phyloP scores from a whole-genome alignment of 2,797 vertebrate genomes.

The Muscicapa comitata region DNA sequence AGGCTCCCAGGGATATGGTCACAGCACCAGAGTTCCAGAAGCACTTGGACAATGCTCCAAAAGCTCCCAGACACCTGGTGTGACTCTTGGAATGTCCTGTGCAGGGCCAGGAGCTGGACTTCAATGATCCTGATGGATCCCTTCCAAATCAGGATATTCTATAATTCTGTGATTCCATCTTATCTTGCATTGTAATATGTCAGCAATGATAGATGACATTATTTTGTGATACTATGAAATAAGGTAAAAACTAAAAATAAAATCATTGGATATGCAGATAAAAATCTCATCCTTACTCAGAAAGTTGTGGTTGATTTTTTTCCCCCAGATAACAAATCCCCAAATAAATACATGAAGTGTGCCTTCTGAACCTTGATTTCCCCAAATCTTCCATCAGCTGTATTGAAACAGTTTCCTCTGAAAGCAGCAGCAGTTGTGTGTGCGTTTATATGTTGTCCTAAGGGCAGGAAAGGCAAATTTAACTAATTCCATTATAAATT shows the following conservation, averaged over 20 bases:
- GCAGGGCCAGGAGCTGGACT: not conserved
- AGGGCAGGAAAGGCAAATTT: not conserved
- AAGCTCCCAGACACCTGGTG: not conserved
- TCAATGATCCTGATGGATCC: not conserved
- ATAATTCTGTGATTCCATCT: not conserved
- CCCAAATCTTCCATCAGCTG: not conserved
- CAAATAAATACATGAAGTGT: not conserved
- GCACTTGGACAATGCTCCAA: not conserved
- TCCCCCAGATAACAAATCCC: rapidly evolving
- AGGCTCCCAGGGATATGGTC: not conserved
- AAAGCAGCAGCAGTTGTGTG: not conserved
- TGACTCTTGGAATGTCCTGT: not conserved
- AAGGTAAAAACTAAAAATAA: not conserved
- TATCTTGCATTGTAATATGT: not conserved
- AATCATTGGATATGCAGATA: not conserved
- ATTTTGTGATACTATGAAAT: not conserved
- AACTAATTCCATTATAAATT: not conserved
- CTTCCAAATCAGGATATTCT: not conserved
- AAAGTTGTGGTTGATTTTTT: not conserved
- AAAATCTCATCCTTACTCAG: not conserved
- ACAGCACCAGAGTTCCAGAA: not conserved
- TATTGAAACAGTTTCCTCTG: not conserved
- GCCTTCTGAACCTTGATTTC: not conserved
- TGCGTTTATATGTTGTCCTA: not conserved
- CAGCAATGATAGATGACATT: not conserved